A percentile compares a stretch with the other conserved stretches of the same genome.
Evolutionary conservation across 2,888 invertebrate genomes (phyloP).

Genomic region (Melanotus villosus): DNA sequence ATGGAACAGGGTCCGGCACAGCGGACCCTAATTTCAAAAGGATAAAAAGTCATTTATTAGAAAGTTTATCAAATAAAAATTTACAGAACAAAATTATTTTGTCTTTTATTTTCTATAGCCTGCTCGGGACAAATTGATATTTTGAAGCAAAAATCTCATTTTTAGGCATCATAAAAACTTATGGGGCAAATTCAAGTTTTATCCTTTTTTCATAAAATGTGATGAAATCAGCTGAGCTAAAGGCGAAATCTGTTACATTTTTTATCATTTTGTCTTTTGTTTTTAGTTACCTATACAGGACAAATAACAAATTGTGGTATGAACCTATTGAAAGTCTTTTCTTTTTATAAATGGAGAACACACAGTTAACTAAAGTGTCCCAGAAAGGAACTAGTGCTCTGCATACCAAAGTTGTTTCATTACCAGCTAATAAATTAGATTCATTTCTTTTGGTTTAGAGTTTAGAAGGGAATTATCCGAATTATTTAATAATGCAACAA

Average conservation of each 20-base stretch:
- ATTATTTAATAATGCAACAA: background rate
- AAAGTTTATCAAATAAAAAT: no score
- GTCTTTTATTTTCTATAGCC: background rate
- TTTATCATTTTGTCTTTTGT: slow-evolving; percentile 1
- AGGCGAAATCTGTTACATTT: slow-evolving; percentile 3
- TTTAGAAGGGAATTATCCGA: background rate
- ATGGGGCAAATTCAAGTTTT: slow-evolving; percentile 4
- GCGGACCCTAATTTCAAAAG: no score
- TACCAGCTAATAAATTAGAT: background rate
- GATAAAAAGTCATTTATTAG: background rate
- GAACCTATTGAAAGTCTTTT: no score
- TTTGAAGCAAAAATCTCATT: slow-evolving; percentile 4
- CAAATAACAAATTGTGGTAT: no score
- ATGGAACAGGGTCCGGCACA: no score
- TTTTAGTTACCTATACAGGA: background rate
- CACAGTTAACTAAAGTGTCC: no score
- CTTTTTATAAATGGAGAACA: no score
- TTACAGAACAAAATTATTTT: slow-evolving; percentile 8
- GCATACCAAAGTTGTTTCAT: no score
- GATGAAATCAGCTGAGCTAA: slow-evolving; percentile 4
- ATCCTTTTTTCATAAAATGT: background rate
- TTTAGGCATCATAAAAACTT: slow-evolving; percentile 8
- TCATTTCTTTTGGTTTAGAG: background rate
- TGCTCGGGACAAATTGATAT: slow-evolving; percentile 13
- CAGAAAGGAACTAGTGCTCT: no score